Evolutionary conservation across 2,888 invertebrate species (phyloP).

Genomic region (Hoplodrina ambigua): DNA sequence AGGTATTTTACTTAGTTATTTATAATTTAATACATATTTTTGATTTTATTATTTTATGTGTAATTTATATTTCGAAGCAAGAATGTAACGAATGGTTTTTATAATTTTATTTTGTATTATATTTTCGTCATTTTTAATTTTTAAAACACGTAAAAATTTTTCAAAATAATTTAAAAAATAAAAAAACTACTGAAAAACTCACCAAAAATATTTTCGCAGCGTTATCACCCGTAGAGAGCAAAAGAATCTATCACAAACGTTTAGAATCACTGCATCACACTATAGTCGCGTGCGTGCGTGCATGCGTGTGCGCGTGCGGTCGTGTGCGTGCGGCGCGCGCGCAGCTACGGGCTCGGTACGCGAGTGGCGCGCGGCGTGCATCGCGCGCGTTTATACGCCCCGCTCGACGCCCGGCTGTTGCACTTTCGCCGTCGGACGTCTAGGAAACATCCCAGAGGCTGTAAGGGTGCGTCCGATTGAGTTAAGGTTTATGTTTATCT

Average conservation of each 20-base stretch:
- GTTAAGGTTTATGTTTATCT: slow-evolving; percentile 29
- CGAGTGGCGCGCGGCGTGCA: slow-evolving; percentile 80
- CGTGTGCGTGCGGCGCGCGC: slow-evolving; percentile 70
- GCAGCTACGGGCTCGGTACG: slow-evolving; percentile 74
- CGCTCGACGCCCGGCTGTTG: slow-evolving; percentile 74
- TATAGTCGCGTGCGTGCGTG: slow-evolving; percentile 59
- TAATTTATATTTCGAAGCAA: background rate
- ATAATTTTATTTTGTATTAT: too few species aligned
- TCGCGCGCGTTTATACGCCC: slow-evolving; percentile 82
- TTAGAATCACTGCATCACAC: slow-evolving; percentile 68
- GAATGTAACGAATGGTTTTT: too few species aligned
- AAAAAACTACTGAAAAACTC: slow-evolving; percentile 42
- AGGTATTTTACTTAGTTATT: too few species aligned
- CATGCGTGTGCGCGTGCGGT: slow-evolving; percentile 72
- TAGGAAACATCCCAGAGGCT: slow-evolving; percentile 60
- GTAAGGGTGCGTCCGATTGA: slow-evolving; percentile 53
- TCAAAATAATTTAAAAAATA: background rate
- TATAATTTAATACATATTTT: background rate
- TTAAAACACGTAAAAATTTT: too few species aligned
- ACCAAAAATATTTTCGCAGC: slow-evolving; percentile 70
- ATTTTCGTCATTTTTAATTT: too few species aligned
- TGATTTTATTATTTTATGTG: background rate
- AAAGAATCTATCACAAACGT: slow-evolving; percentile 58
- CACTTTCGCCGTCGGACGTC: slow-evolving; percentile 83
- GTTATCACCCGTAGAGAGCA: slow-evolving; percentile 57